Conservation (phyloP, 2,888 invertebrate species). For the Drosophila austrosaltans region DNA sequence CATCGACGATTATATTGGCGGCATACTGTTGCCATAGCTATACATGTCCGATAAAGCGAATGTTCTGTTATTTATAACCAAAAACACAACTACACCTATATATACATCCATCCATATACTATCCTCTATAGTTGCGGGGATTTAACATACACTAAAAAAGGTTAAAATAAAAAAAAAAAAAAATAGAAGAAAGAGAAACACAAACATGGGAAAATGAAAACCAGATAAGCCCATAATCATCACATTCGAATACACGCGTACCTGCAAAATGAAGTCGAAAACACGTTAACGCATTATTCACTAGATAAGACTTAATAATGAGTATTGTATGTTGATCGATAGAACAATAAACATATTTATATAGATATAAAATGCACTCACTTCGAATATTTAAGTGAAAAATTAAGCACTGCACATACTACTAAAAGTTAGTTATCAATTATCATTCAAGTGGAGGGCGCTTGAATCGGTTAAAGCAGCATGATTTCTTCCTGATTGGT, state of each 20-base stretch:
- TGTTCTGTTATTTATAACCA: conserved; percentile 66
- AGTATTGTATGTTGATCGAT: conserved; percentile 23
- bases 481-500: conserved; percentile 1
- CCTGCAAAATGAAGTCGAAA: conserved; percentile 27
- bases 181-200: conserved; percentile 44
- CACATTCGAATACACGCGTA: not conserved
- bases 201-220: conserved; percentile 43
- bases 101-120: not conserved
- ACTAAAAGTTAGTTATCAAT: not conserved
- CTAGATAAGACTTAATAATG: conserved; percentile 27
- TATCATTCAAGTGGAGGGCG: not conserved
- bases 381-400: not conserved
- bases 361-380: not conserved
- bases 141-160: conserved; percentile 38
- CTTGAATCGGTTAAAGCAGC: not conserved
- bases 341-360: not conserved
- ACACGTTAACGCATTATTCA: conserved; percentile 33
- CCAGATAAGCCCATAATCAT: conserved; percentile 59
- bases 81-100: not conserved
- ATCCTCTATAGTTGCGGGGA: conserved; percentile 26
- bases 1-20: conserved; percentile 55
- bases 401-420: not conserved
- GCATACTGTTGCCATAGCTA: conserved; percentile 54
- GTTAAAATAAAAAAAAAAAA: conserved; percentile 10
- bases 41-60: conserved; percentile 63